A percentile compares a stretch with the other conserved stretches of the same genome.
These are phyloP conservation scores for Blera fallax DNA, from an alignment of 2,888 invertebrate species.

Conservation along the genomic window DNA sequence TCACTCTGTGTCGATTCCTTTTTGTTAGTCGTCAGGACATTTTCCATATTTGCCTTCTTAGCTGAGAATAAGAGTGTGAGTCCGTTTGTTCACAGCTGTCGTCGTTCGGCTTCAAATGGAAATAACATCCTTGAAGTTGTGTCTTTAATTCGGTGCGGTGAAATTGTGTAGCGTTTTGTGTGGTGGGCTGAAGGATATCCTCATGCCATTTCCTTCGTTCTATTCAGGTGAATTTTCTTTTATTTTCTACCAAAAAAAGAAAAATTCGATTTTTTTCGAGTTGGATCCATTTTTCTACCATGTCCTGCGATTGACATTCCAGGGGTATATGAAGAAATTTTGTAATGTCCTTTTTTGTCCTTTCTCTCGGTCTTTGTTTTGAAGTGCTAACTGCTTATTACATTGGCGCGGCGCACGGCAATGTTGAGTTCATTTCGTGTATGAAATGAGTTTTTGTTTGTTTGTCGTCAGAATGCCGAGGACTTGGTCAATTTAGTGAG, in stretches of 20 bases:
- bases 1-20: conserved; percentile 19
- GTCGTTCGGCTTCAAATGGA: conserved; percentile 44
- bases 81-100: conserved; percentile 51
- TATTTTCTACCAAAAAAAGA: not conserved
- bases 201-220: not conserved
- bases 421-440: conserved; percentile 52
- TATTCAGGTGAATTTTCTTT: conserved; percentile 58
- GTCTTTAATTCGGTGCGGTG: conserved; percentile 53
- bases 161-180: conserved; percentile 30
- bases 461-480: conserved; percentile 47
- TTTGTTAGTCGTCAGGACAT: conserved; percentile 51
- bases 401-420: conserved; percentile 41
- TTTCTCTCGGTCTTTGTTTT: conserved; percentile 54
- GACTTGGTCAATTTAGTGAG: conserved; percentile 63
- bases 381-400: conserved; percentile 72
- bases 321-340: not conserved
- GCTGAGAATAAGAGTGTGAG: not conserved
- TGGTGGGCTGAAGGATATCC: not conserved
- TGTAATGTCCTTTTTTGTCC: conserved; percentile 18
- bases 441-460: conserved; percentile 63
- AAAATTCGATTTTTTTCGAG: conserved; percentile 30
- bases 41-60: conserved; percentile 55
- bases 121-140: conserved; percentile 59
- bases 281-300: conserved; percentile 20
- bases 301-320: conserved; percentile 36